These are phyloP conservation scores for Ancistrus triradiatus DNA, from an alignment of 2,113 vertebrate species.

Conservation along the genomic window DNA sequence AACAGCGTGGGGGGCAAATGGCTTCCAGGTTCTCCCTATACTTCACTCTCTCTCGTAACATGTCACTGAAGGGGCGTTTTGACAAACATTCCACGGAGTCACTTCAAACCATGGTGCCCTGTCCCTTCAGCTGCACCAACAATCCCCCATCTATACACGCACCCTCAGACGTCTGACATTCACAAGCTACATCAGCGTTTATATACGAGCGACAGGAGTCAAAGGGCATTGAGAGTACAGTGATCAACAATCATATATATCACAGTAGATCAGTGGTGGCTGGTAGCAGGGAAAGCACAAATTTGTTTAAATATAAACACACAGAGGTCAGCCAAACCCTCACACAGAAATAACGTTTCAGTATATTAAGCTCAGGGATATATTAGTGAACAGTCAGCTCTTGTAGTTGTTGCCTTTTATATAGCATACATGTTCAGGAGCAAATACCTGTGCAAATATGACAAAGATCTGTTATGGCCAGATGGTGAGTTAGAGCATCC, in stretches of 20 bases:
- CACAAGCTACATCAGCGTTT: constrained; percentile 39
- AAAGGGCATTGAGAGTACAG: constrained; percentile 24
- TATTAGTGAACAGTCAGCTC: too few species aligned
- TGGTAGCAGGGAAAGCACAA: too few species aligned
- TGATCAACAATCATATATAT: constrained; percentile 35
- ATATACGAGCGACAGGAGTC: constrained; percentile 31
- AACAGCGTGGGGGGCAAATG: constrained; percentile 71
- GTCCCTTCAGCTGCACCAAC: constrained; percentile 60
- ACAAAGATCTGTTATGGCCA: too few species aligned
- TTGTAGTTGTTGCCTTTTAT: too few species aligned
- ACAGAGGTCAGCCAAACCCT: too few species aligned
- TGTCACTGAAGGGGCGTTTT: constrained; percentile 43
- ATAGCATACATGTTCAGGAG: too few species aligned
- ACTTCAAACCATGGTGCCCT: constrained; percentile 32
- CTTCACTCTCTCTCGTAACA: constrained; percentile 28
- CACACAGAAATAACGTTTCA: too few species aligned
- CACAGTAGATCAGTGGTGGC: too few species aligned
- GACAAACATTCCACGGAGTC: constrained; percentile 46
- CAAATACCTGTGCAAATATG: too few species aligned
- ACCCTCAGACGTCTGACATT: constrained; percentile 44
- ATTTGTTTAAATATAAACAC: too few species aligned
- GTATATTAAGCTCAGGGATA: too few species aligned
- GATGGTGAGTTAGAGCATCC: too few species aligned
- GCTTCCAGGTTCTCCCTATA: constrained; percentile 51
- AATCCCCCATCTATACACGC: constrained; percentile 34